Evolutionary conservation across 2,113 vertebrate genomes (phyloP), one percentile per base, ranked within the genome.

Genomic region (Gymnobelideus leadbeateri): DNA sequence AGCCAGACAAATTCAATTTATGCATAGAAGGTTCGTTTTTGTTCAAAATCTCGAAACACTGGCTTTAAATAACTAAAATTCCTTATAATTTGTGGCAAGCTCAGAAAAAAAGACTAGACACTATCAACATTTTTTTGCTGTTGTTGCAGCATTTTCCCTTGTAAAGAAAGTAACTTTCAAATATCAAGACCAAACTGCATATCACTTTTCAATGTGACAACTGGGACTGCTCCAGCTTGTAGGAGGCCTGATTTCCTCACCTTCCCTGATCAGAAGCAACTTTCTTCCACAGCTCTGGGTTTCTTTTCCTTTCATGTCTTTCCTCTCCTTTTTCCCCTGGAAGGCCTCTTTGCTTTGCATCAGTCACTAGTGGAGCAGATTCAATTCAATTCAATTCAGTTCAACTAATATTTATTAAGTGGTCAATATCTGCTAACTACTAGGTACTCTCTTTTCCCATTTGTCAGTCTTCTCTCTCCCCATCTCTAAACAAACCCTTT

Each of bases 401-500:
- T 84, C 68, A 43, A 43, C 16, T 84, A 84, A 84, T 37, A 84
- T 84, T 84, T 84, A 84, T 84, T 90, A 90, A 90, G 47, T 50
- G 23, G 24, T 31, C 89, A 31, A 3, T 47, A 26, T 47, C 89
- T 90, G 47, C 89, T 90, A 90, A 90, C 89, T 50, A 49, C 47
- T 28, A 50, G 46, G 89, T 94, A 93, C 91, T 49, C 57, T 94
- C 89, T 89, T 94, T 90, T 94, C 91, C 96, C 94, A 68, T 96
- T 96, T 96, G 93, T 92, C 94, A 96, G 91, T 50, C 49, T 3
- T 8, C 43, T 49, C 50, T 51, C 50, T 51, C 47, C 0, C 55
- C 43, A 91, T 94, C 93, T 96, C 96, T 91, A 91, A 97, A 94
- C 46, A 19, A 89, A 54, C 95, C 91, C 23, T 52, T 95, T 98